phyloP scores from a whole-genome alignment of 2,113 vertebrate genomes.

The Chlorodrepanis virens region DNA sequence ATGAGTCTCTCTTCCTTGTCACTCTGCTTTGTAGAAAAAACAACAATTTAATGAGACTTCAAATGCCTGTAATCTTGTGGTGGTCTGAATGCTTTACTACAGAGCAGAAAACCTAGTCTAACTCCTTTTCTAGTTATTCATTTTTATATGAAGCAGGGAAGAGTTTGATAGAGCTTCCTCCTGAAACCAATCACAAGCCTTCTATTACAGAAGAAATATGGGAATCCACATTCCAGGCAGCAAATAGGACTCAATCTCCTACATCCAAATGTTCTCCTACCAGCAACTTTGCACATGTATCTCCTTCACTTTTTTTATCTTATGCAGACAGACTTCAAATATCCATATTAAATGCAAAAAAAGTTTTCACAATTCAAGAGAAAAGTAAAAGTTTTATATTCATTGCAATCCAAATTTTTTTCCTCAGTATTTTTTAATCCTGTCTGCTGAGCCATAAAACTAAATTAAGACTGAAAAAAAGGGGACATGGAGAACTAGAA shows the following conservation, averaged over 20 bases:
- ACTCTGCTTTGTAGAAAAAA: not conserved
- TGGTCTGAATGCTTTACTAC: not conserved
- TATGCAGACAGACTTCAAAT: not conserved
- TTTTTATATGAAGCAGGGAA: not conserved
- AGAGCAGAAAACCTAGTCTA: not conserved
- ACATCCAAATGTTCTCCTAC: not conserved
- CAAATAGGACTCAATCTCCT: not conserved
- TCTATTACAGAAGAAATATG: not conserved
- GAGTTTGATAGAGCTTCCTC: not conserved
- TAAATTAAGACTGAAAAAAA: not conserved
- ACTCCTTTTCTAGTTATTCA: not conserved
- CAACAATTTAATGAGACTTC: not conserved
- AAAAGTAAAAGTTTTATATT: not conserved
- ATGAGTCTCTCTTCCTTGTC: not conserved
- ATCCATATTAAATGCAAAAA: not conserved
- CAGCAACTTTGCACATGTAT: not conserved
- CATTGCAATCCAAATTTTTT: not conserved
- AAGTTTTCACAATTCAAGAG: not conserved
- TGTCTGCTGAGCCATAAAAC: not conserved
- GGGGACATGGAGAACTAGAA: not conserved
- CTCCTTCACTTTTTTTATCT: not conserved
- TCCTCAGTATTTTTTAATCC: not conserved
- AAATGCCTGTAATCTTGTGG: not conserved
- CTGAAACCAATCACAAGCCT: not conserved
- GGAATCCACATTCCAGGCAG: not conserved